These are phyloP conservation scores for Nebria brevicollis DNA, from an alignment of 2,888 invertebrate genomes.

Conservation along the genomic window DNA sequence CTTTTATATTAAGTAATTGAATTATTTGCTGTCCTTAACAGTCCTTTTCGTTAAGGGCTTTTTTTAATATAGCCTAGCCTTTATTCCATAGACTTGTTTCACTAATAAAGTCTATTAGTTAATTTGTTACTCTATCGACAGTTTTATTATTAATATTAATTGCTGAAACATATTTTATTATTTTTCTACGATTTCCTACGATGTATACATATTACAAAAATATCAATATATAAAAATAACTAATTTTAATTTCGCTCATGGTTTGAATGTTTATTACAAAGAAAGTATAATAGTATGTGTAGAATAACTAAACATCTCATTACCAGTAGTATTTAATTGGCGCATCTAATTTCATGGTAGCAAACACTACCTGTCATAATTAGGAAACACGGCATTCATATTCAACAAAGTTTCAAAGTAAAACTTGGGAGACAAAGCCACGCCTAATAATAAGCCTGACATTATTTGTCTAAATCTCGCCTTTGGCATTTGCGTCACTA, in stretches of 20 bases:
- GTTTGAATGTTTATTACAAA: not conserved
- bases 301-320: not conserved
- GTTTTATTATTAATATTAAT: too few relatives aligned
- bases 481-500: constrained; percentile 3
- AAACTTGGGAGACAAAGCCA: constrained; percentile 3
- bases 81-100: too few relatives aligned
- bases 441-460: not conserved
- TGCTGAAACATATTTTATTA: too few relatives aligned
- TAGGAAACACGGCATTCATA: constrained; percentile 27
- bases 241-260: not conserved
- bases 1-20: constrained; percentile 15
- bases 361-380: constrained; percentile 36
- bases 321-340: constrained; percentile 38
- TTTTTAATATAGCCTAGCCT: too few relatives aligned
- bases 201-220: too few relatives aligned
- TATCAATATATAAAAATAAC: too few relatives aligned
- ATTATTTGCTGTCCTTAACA: not conserved
- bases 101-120: too few relatives aligned
- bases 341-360: constrained; percentile 38
- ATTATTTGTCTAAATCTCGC: constrained; percentile 4
- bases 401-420: constrained; percentile 12
- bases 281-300: constrained; percentile 2
- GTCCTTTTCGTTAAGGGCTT: not conserved
- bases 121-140: too few relatives aligned
- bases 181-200: too few relatives aligned